These are phyloP conservation scores for Chesias legatella DNA, from an alignment of 2,888 invertebrate species.

Conservation along the genomic window DNA sequence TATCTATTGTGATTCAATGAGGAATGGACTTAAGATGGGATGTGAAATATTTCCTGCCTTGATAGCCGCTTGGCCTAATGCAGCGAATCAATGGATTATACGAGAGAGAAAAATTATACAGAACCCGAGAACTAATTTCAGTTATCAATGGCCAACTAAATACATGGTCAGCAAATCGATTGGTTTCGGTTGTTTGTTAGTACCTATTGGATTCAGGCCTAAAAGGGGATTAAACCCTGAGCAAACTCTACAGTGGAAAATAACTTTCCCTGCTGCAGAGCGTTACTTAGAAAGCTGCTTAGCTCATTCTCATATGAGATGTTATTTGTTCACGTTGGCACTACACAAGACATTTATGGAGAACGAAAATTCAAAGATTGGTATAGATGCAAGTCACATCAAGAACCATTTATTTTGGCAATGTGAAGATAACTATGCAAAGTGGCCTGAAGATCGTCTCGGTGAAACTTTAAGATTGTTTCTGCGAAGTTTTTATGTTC, in stretches of 20 bases:
- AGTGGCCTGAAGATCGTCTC: slow-evolving; percentile 87
- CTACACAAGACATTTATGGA: slow-evolving; percentile 88
- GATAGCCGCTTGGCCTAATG: slow-evolving; percentile 85
- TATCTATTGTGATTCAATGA: slow-evolving; percentile 81
- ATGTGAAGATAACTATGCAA: slow-evolving; percentile 85
- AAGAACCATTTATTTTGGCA: slow-evolving; percentile 88
- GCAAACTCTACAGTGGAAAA: slow-evolving; percentile 87
- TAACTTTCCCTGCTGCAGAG: slow-evolving; percentile 88
- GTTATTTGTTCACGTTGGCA: slow-evolving; percentile 84
- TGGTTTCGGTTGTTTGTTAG: slow-evolving; percentile 84
- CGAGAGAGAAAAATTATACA: slow-evolving; percentile 79
- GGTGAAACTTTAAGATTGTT: slow-evolving; percentile 84
- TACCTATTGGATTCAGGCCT: slow-evolving; percentile 85
- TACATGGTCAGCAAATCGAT: slow-evolving; percentile 84
- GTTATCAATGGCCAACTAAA: slow-evolving; percentile 85
- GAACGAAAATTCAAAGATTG: slow-evolving; percentile 81
- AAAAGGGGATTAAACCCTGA: slow-evolving; percentile 82
- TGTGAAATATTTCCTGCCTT: slow-evolving; percentile 87
- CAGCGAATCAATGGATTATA: slow-evolving; percentile 84
- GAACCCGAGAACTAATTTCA: slow-evolving; percentile 79
- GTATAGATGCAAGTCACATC: slow-evolving; percentile 86
- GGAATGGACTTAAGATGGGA: slow-evolving; percentile 60
- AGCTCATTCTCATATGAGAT: slow-evolving; percentile 85
- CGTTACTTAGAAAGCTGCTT: slow-evolving; percentile 86
- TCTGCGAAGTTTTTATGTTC: slow-evolving; percentile 81